phyloP scores from a whole-genome alignment of 2,888 invertebrate species.

The Notodonta dromedarius region DNA sequence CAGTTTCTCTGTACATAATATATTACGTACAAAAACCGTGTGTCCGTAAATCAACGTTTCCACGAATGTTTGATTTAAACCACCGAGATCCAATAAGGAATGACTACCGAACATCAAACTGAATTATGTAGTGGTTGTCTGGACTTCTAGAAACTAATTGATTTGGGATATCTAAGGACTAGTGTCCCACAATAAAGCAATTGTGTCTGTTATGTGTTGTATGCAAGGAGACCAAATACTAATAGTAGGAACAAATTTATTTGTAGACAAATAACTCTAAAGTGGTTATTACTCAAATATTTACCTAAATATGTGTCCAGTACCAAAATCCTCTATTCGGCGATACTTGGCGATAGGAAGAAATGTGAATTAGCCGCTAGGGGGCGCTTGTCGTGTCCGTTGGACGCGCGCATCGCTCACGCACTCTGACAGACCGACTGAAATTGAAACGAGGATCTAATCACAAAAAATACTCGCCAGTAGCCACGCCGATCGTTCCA shows the following conservation, averaged over 20 bases:
- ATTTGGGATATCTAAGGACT: neutral
- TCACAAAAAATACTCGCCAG: constrained; percentile 55
- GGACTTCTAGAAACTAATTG: constrained; percentile 11
- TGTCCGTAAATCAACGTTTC: neutral
- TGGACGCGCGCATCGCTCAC: constrained; percentile 75
- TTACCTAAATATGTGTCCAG: constrained; percentile 20
- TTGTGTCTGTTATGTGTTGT: neutral
- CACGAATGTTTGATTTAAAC: constrained; percentile 7
- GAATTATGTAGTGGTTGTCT: constrained; percentile 43
- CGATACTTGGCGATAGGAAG: constrained; percentile 22
- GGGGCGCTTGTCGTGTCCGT: constrained; percentile 56
- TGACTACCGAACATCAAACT: constrained; percentile 34
- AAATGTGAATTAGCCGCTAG: constrained; percentile 30
- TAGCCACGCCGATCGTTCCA: constrained; percentile 44
- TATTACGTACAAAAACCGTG: neutral
- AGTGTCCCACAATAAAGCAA: neutral
- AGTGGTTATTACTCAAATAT: neutral
- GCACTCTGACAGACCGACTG: constrained; percentile 74
- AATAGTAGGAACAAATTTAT: neutral
- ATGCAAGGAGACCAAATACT: neutral
- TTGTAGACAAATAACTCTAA: neutral
- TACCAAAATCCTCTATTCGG: constrained; percentile 12
- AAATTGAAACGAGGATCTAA: constrained; percentile 75
- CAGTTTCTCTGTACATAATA: neutral
- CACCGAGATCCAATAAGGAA: constrained; percentile 12